These are phyloP conservation scores for Anthrax anthrax DNA, from an alignment of 2,888 invertebrate species.

Conservation along the genomic window DNA sequence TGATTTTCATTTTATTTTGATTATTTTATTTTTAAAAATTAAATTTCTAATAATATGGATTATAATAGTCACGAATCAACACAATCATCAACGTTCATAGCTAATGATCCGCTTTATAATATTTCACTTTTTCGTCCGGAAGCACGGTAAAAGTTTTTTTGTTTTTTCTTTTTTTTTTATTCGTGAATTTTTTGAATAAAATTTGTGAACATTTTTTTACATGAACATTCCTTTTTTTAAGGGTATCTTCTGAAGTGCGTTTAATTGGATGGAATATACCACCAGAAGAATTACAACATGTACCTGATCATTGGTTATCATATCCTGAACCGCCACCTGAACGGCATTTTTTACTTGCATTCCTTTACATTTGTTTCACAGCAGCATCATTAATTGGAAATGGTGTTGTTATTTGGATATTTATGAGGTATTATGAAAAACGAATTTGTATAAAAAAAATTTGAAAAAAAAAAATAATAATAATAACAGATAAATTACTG, in stretches of 20 bases:
- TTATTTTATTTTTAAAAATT: background rate
- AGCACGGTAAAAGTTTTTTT: conserved; percentile 8
- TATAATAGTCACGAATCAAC: background rate
- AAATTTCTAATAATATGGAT: background rate
- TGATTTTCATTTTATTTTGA: background rate
- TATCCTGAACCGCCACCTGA: conserved; percentile 70
- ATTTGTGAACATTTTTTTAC: no score
- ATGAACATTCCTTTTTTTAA: background rate
- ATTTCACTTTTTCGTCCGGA: conserved; percentile 11
- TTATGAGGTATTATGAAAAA: conserved; percentile 35
- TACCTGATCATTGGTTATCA: conserved; percentile 69
- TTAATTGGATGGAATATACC: conserved; percentile 65
- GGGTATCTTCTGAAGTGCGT: conserved; percentile 27
- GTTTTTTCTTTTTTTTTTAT: no score
- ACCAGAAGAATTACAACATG: conserved; percentile 56
- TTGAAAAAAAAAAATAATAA: background rate
- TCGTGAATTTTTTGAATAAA: no score
- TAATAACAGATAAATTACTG: no score
- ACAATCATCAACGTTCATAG: background rate
- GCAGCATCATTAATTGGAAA: conserved; percentile 62
- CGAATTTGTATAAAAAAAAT: background rate
- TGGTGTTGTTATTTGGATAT: conserved; percentile 74
- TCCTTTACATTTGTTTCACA: conserved; percentile 62
- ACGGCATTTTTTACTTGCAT: conserved; percentile 62
- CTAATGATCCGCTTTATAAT: background rate